phyloP scores from a whole-genome alignment of 2,888 invertebrate species.

The Brachyptera putata region DNA sequence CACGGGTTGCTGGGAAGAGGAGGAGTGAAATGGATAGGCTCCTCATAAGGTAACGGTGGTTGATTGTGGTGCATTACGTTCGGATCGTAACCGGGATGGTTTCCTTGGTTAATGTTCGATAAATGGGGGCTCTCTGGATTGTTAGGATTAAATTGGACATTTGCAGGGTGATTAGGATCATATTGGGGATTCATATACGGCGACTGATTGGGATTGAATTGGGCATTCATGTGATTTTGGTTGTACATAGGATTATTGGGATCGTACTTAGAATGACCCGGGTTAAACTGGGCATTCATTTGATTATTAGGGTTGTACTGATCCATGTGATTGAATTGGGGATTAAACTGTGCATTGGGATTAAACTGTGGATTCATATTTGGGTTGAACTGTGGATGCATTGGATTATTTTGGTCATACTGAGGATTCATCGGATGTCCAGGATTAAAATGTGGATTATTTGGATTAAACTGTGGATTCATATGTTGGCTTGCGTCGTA shows the following conservation, averaged over 20 bases:
- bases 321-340: background rate
- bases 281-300: background rate
- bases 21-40: too few species aligned
- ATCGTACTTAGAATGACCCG: background rate
- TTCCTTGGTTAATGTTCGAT: too few species aligned
- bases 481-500: background rate
- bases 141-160: slow-evolving; percentile 14
- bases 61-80: background rate
- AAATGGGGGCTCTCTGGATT: too few species aligned
- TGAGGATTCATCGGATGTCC: background rate
- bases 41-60: background rate
- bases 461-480: background rate
- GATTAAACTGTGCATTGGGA: background rate
- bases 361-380: too few species aligned
- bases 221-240: background rate
- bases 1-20: background rate
- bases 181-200: background rate
- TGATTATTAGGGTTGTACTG: slow-evolving; percentile 2
- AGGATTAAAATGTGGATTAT: too few species aligned
- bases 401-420: too few species aligned
- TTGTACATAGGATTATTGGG: background rate
- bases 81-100: too few species aligned
- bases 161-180: slow-evolving; percentile 20
- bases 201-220: slow-evolving; percentile 5
- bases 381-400: too few species aligned